Conservation (phyloP, 2,113 vertebrate species). For the Naja naja region DNA sequence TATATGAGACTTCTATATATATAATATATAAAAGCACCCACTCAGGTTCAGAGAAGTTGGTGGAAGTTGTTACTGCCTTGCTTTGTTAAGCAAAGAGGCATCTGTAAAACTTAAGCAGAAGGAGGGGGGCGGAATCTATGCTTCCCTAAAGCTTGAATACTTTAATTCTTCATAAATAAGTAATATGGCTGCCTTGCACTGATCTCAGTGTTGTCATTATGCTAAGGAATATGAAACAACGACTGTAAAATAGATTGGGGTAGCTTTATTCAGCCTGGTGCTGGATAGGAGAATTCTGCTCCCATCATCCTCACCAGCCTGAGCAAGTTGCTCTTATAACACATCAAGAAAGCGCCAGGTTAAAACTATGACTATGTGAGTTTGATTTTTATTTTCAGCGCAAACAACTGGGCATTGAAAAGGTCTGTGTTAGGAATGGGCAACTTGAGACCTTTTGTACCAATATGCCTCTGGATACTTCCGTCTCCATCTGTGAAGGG, state of each 20-base stretch:
- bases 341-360: neutral
- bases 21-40: neutral
- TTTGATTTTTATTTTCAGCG: neutral
- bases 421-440: neutral
- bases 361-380: neutral
- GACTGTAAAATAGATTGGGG: neutral
- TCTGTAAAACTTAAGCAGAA: neutral
- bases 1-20: neutral
- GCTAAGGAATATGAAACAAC: neutral
- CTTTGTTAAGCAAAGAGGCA: neutral
- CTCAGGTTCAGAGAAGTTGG: neutral
- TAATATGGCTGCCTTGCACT: neutral
- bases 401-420: neutral
- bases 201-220: neutral
- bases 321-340: neutral
- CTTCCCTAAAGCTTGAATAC: neutral
- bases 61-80: neutral
- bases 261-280: neutral
- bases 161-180: neutral
- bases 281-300: neutral
- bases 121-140: neutral
- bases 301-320: neutral
- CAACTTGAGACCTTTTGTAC: neutral
- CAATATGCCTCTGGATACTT: neutral
- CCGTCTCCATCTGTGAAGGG: neutral